Evolutionary conservation across 1,140 invertebrate species (phyloP).

Genomic region (Belonocnema kinseyi): DNA sequence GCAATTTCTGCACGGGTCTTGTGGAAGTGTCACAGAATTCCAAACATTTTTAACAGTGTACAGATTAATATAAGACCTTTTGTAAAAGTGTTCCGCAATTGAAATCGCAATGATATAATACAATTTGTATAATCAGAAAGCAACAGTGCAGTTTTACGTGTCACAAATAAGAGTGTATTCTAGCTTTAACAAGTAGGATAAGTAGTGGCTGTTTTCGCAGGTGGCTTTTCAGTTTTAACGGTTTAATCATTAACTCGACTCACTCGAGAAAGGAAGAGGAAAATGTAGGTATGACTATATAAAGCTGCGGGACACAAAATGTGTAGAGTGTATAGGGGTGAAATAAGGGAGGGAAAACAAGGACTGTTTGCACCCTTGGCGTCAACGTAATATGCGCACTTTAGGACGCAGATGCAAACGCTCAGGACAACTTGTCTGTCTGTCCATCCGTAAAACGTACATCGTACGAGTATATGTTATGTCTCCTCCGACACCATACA

Average conservation of each 20-base stretch:
- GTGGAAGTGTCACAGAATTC: too few species aligned
- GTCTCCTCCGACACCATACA: conserved; percentile 44
- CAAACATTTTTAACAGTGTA: too few species aligned
- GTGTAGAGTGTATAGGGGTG: background rate
- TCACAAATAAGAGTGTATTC: conserved; percentile 35
- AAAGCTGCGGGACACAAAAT: too few species aligned
- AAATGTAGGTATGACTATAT: too few species aligned
- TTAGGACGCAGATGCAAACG: conserved; percentile 52
- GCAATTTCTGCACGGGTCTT: too few species aligned
- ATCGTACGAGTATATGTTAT: conserved; percentile 23
- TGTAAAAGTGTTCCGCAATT: too few species aligned
- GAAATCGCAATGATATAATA: too few species aligned
- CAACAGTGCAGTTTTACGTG: too few species aligned
- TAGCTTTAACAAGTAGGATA: conserved; percentile 43
- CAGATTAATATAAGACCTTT: too few species aligned
- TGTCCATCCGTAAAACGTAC: conserved; percentile 44
- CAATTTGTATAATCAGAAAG: too few species aligned
- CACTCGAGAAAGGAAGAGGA: conserved; percentile 35
- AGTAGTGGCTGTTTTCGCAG: conserved; percentile 56
- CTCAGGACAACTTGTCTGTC: conserved; percentile 47
- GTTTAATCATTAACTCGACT: conserved; percentile 71
- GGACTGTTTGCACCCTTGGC: conserved; percentile 69
- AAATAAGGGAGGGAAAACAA: conserved; percentile 46
- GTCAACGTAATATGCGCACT: conserved; percentile 65
- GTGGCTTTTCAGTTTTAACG: conserved; percentile 62